Evolutionary conservation across 64 coral and sea anemone species (phyloP), one percentile per base, ranked within the genome.

Genomic region (Montipora efflorescens): DNA sequence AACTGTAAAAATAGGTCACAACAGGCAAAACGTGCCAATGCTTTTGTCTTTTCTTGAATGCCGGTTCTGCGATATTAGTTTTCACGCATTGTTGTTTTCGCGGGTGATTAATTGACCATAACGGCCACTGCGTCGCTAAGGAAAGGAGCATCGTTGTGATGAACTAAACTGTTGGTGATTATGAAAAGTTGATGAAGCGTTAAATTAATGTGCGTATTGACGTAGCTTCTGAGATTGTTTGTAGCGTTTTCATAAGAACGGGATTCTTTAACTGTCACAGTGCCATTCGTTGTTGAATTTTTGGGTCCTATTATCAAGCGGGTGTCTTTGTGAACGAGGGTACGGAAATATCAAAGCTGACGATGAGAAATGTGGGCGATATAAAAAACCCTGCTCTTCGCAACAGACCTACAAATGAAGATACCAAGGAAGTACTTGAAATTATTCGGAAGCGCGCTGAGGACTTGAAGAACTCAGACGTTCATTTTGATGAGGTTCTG

Each of bases 371-470:
- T 43, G 22, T 68, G 45, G 66, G 48, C 11, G 82, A 86, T 18
- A 21, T 51, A 0, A 13, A 23, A 72, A 86, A 86, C 8, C 62
- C 62, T 11, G 64, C 82, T 13, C 47, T 86, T 48, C 82, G 82
- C 64, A 86, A 86, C 66, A 86, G 82, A 9, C 82, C 82, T 12
- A 71, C 82, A 5, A 16, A 86, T 15, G 82, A 86, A 49, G 64
- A 86, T 10, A 86, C 82, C 7, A 86, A 86, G 44, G 82, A 86
- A 86, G 7, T 86, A 3, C 66, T 86, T 49, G 64, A 72, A 70
- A 46, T 86, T 8, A 67, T 86, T 8, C 16, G 82, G 48, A 86
- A 86, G 46, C 66, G 82, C 14, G 45, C 62, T 22, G 44, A 84
- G n/a, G 81, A 84, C 61, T 62, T 84, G 0, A 71, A 86, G 4